Evolutionary conservation across 2,888 invertebrate genomes (phyloP).

Genomic region (Pristionchus arcanus): DNA sequence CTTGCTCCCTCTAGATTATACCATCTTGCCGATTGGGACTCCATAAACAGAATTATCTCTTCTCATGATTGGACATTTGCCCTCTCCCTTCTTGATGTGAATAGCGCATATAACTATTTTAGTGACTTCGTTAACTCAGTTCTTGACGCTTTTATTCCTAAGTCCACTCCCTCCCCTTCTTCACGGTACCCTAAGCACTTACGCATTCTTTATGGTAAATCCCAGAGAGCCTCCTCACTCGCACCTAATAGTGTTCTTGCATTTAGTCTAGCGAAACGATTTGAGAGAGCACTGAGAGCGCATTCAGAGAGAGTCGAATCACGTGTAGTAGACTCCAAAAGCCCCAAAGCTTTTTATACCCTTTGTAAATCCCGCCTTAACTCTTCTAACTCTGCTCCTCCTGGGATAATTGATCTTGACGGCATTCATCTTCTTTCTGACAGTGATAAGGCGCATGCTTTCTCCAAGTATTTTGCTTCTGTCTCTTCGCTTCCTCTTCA

Average conservation of each 20-base stretch:
- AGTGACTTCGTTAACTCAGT: neutral
- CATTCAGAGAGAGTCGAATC: neutral
- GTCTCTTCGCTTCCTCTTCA: neutral
- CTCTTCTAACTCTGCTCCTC: neutral
- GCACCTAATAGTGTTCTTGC: neutral
- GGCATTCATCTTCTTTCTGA: neutral
- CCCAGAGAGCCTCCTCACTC: neutral
- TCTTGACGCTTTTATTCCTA: neutral
- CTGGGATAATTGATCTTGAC: neutral
- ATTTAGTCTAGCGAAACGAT: neutral
- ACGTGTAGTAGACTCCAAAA: neutral
- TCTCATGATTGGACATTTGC: neutral
- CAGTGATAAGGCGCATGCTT: neutral
- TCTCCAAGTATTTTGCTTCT: too few species aligned
- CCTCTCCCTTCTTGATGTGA: neutral
- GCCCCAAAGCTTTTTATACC: neutral
- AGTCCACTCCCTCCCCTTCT: neutral
- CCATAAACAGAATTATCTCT: neutral
- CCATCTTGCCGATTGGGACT: neutral
- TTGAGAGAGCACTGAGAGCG: neutral
- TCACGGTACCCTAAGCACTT: neutral
- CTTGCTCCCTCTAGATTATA: neutral
- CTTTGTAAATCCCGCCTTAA: neutral
- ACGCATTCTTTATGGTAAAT: neutral
- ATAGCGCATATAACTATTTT: neutral